phyloP scores from a whole-genome alignment of 1,140 invertebrate species.

The Papilio aristodemus region DNA sequence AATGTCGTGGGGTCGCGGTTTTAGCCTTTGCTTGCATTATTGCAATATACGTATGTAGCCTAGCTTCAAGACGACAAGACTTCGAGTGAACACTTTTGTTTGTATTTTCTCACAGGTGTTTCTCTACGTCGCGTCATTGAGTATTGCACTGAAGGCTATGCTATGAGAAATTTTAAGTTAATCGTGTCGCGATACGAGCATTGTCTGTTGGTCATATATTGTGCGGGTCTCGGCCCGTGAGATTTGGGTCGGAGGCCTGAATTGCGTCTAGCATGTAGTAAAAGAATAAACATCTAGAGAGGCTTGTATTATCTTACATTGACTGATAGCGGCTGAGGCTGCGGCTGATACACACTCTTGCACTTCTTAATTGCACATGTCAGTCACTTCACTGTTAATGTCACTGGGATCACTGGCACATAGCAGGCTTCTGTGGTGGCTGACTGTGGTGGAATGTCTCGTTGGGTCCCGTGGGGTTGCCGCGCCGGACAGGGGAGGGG shows the following conservation, averaged over 20 bases:
- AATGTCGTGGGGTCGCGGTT: slow-evolving; percentile 34
- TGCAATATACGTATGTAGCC: slow-evolving; percentile 26
- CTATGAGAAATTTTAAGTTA: slow-evolving; percentile 64
- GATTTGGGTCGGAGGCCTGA: slow-evolving; percentile 67
- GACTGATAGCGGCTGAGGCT: slow-evolving; percentile 72
- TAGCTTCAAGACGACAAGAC: slow-evolving; percentile 44
- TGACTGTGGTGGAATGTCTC: slow-evolving; percentile 46
- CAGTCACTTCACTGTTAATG: slow-evolving; percentile 69
- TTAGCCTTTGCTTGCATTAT: slow-evolving; percentile 29
- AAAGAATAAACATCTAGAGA: slow-evolving; percentile 21
- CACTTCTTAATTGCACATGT: slow-evolving; percentile 65
- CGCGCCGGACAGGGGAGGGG: slow-evolving; percentile 55
- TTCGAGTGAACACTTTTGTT: slow-evolving; percentile 59
- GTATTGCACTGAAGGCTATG: slow-evolving; percentile 63
- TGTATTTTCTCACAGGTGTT: slow-evolving; percentile 76
- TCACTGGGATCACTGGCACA: slow-evolving; percentile 72
- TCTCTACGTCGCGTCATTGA: slow-evolving; percentile 67
- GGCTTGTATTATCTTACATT: slow-evolving; percentile 63
- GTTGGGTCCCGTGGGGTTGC: slow-evolving; percentile 53
- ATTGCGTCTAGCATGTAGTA: slow-evolving; percentile 17
- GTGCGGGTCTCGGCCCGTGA: slow-evolving; percentile 58
- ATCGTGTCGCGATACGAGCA: slow-evolving; percentile 64
- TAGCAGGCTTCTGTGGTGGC: slow-evolving; percentile 48
- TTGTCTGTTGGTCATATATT: slow-evolving; percentile 62
- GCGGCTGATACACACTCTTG: slow-evolving; percentile 59